These are phyloP conservation scores for Ephydatia muelleri DNA, from an alignment of 37 sponge, comb jelly and placozoan genomes.

Conservation along the genomic window DNA sequence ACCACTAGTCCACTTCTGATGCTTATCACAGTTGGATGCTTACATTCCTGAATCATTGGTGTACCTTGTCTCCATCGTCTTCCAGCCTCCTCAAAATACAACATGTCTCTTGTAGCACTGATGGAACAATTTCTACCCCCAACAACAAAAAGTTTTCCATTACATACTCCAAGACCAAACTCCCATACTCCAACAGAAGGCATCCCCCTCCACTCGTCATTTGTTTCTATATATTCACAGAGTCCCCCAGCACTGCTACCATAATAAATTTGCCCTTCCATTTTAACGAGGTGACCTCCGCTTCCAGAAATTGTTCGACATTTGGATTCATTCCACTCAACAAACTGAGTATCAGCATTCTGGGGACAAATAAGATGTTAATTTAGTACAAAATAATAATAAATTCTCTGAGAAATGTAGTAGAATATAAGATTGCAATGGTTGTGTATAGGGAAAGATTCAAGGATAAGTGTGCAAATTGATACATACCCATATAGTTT, in stretches of 20 bases:
- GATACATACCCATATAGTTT: no score
- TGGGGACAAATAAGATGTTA: no score
- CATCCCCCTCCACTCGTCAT: background rate
- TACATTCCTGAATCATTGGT: background rate
- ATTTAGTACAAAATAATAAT: no score
- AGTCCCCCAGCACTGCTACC: background rate
- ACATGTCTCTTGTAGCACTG: background rate
- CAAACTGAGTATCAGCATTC: no score
- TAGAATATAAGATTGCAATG: no score
- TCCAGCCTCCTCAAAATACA: background rate
- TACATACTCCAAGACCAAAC: background rate
- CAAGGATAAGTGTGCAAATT: no score
- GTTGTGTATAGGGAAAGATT: no score
- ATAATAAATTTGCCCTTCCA: background rate
- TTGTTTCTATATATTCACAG: background rate
- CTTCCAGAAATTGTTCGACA: background rate
- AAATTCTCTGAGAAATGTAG: no score
- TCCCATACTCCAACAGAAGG: background rate
- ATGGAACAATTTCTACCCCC: background rate
- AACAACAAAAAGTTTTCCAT: background rate
- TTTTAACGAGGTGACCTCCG: background rate
- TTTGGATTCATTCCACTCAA: background rate
- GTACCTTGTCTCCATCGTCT: background rate
- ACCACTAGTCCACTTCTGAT: background rate
- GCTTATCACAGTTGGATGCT: background rate